Evolutionary conservation across 30 jellyfish, hydroid and myxozoan genomes (phyloP), one percentile per base, ranked within the genome.

Genomic region (Hydractinia symbiolongicarpus): DNA sequence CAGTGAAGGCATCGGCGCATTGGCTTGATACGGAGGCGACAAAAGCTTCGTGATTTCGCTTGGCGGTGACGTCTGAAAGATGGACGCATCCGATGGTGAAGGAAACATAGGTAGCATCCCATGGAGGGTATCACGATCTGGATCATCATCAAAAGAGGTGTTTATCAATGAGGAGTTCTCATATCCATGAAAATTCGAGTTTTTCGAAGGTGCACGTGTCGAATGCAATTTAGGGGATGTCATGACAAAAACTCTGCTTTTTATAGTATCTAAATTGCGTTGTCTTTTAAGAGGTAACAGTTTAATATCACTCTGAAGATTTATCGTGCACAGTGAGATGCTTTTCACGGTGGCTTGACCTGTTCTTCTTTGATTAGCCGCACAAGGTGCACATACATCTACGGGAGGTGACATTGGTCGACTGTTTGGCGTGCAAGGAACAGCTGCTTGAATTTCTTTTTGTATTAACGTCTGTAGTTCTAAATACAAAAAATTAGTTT

Each of bases 41-140:
- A 82, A 84, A 7, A 86, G 88, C 51, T 90, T 89, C 64, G 77
- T 79, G 52, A 90, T 55, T 53, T 90, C 97, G 17, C 90, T 56
- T 66, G 75, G 94, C 4, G 93, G 95, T 5, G 97, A 90, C 15
- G 95, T 64, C 16, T 66, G 76, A 84, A 90, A 90, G 60, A 83
- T 69, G 15, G 95, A 20, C 10, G 79, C 90, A 50, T 90, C 97
- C 9, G 95, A 82, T 9, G 97, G 97, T 4, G 97, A 90, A 5
- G 92, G 81, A 4, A 90, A 57, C 56, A 90, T 78, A 5, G 94
- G 93, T 88, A 90, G 74, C 85, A 90, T 77, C 21, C 66, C 76
- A 14, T 82, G 93, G 55, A 72, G 51, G 0, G 62, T 52, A 72
- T 72, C 81, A 5, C 62, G 58, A 13, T 77, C 81, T n/a, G 40